phyloP scores from a whole-genome alignment of 2,888 invertebrate species.

The Strigamia maritima region DNA sequence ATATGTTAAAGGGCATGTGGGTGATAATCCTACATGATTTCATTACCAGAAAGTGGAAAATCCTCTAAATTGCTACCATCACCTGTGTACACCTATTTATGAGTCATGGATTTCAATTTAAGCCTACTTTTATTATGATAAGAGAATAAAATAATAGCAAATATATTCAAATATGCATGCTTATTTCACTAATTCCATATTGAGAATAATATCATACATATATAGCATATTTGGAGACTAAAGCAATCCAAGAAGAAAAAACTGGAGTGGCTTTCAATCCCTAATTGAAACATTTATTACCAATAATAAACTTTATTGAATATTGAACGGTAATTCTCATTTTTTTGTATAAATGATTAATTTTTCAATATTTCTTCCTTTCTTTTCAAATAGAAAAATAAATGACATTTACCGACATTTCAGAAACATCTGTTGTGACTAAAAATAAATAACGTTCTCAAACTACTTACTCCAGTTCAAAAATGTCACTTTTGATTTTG shows the following conservation, averaged over 20 bases:
- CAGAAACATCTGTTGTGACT: not conserved
- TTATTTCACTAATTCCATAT: constrained; percentile 8
- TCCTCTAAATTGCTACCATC: constrained; percentile 18
- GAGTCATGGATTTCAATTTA: constrained; percentile 28
- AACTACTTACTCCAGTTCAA: not conserved
- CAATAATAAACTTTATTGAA: not conserved
- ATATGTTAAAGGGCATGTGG: not conserved
- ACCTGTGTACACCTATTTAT: constrained; percentile 17
- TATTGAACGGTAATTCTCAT: not conserved
- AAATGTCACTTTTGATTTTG: not conserved
- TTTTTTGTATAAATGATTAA: not conserved
- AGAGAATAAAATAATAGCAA: not conserved
- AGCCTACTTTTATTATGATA: not conserved
- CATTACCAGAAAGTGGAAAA: not conserved
- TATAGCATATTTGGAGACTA: not conserved
- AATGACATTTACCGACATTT: not conserved
- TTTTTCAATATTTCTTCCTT: not conserved
- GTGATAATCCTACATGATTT: not conserved
- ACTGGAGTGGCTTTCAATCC: too few relatives aligned
- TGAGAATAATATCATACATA: not conserved
- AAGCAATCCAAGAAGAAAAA: not conserved
- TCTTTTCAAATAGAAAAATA: not conserved
- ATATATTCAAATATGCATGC: not conserved
- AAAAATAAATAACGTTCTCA: not conserved
- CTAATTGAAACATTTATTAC: not conserved